Percentiles rank a stretch among this genome's conserved stretches.
Evolutionary conservation across 2,113 vertebrate genomes (phyloP).

Genomic region (Bettongia penicillata): DNA sequence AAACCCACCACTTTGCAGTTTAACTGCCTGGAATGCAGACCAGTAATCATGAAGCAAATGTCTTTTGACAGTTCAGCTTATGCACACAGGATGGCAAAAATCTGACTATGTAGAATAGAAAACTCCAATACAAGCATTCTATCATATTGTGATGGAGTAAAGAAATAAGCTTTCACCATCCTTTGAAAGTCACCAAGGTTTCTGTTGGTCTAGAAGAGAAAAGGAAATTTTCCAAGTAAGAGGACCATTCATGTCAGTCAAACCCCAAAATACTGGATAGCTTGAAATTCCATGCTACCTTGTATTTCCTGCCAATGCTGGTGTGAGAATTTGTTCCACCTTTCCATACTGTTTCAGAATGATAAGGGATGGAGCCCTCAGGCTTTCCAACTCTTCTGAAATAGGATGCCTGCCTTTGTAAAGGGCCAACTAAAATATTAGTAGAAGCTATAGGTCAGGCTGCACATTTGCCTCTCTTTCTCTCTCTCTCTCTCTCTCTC

Average conservation of each 20-base stretch:
- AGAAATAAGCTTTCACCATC: neutral
- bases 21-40: neutral
- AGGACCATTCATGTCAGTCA: neutral
- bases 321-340: neutral
- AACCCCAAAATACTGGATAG: neutral
- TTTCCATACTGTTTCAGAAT: neutral
- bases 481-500: neutral
- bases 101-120: neutral
- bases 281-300: neutral
- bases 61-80: neutral
- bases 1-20: neutral
- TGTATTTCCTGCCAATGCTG: neutral
- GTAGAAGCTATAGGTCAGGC: neutral
- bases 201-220: neutral
- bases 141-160: neutral
- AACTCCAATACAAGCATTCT: neutral
- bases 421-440: neutral
- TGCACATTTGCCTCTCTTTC: neutral
- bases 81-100: neutral
- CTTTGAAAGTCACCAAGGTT: neutral
- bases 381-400: neutral
- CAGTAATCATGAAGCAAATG: neutral
- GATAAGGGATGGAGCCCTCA: neutral
- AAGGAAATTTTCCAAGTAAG: neutral
- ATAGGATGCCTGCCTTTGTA: neutral